phyloP scores from a whole-genome alignment of 37 sponge, comb jelly and placozoan genomes.

The Tethya wilhelma region DNA sequence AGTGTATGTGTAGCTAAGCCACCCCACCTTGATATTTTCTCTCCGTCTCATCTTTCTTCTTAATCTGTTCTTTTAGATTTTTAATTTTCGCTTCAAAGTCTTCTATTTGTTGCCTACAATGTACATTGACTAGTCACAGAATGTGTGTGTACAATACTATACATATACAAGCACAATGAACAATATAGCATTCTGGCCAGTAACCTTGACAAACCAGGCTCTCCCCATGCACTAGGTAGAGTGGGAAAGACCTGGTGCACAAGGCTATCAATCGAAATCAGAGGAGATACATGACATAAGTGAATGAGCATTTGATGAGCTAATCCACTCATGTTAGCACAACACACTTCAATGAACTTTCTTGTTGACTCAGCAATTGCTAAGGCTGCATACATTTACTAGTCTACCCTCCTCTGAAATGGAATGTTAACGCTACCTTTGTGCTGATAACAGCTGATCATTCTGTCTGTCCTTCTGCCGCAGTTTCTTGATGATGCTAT shows the following conservation, averaged over 20 bases:
- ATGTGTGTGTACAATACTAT: neutral
- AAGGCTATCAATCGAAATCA: no score
- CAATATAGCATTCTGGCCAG: no score
- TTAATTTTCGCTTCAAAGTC: slow-evolving; percentile 53
- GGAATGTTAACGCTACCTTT: slow-evolving; percentile 43
- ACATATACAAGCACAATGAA: neutral
- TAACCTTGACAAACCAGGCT: no score
- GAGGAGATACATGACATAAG: no score
- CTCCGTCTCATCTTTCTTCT: slow-evolving; percentile 83
- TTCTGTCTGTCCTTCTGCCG: slow-evolving; percentile 82
- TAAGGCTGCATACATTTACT: no score
- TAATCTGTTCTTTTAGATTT: slow-evolving; percentile 64
- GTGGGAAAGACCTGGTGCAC: no score
- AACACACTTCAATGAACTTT: no score
- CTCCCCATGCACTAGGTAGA: no score
- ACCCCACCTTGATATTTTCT: slow-evolving; percentile 74
- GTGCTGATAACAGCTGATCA: slow-evolving; percentile 68
- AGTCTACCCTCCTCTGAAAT: neutral
- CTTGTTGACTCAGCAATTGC: no score
- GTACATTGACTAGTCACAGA: neutral
- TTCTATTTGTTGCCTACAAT: slow-evolving; percentile 76
- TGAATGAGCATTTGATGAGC: no score
- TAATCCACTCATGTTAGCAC: no score
- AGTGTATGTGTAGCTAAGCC: neutral
- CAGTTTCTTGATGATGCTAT: slow-evolving; percentile 90